phyloP scores from a whole-genome alignment of 2,797 vertebrate genomes.

The Melopsittacus undulatus region DNA sequence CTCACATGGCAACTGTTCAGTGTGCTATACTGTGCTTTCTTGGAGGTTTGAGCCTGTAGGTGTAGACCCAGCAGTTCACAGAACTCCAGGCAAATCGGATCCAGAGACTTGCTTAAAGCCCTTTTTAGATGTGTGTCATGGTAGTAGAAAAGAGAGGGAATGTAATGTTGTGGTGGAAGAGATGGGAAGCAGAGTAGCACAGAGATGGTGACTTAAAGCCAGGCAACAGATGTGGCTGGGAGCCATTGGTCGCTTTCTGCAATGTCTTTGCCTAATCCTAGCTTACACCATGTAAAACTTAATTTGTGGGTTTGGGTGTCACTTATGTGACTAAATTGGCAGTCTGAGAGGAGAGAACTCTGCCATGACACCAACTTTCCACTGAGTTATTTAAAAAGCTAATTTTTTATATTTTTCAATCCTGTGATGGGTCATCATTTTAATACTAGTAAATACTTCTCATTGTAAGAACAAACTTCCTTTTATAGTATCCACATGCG shows the following conservation, averaged over 20 bases:
- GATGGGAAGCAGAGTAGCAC: neutral
- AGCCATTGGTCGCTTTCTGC: neutral
- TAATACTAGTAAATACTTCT: slow-evolving; percentile 48
- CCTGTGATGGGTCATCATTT: slow-evolving; percentile 58
- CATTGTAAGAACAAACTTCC: slow-evolving; percentile 71
- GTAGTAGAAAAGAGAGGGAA: neutral
- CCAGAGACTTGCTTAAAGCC: neutral
- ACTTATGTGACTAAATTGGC: neutral
- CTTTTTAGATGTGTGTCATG: neutral
- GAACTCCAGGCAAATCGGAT: neutral
- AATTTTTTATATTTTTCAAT: slow-evolving; percentile 25
- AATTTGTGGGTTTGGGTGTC: neutral
- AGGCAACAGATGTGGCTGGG: neutral
- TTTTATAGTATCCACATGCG: slow-evolving; percentile 73
- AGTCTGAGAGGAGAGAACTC: neutral
- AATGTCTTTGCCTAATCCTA: neutral
- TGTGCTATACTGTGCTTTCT: neutral
- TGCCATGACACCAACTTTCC: slow-evolving; percentile 33
- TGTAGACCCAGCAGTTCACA: neutral
- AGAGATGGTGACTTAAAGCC: neutral
- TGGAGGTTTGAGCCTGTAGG: neutral
- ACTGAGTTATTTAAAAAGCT: slow-evolving; percentile 22
- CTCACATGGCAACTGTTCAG: neutral
- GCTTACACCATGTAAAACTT: neutral
- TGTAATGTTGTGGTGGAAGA: neutral